Base-by-base conservation (phyloP, 2,797 vertebrate species). In the Spondyliosoma cantharus region DNA sequence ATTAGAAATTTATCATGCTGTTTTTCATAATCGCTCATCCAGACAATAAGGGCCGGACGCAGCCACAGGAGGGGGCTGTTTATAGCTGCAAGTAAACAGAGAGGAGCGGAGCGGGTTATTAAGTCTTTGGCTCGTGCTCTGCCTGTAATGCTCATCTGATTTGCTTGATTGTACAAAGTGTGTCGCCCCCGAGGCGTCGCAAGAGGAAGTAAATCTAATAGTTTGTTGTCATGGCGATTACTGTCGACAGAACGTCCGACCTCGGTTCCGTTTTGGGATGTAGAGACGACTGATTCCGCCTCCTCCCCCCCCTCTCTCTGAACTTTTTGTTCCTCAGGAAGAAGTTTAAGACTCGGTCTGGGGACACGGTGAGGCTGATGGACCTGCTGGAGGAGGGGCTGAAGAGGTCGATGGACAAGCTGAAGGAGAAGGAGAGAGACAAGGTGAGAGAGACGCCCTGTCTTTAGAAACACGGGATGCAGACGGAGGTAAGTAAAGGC, bases 341-440 rank as follows among this genome's bases (percentile, higher is more conserved):
- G 92, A 99, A 99, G 93, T 99, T 99, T 89, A 99, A 98, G 93
- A 99, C 98, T 1, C 96, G 98, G 12, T 98, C 97, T 0, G 98
- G 98, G 27, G 98, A 99, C 85, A 97, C 97, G 0, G 97, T 99
- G 74, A 93, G 98, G 56, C 95, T 99, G 53, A 95, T 96, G 76
- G 98, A 99, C 79, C 95, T 99, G 68, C 92, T 99, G 89, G 96
- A 97, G 2, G 98, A 99, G 82, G 98, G 98, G 0, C 93, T 99
- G 64, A 98, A 96, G 89, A 95, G 98, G 78, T 96, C 96, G n/a
- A 98, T 98, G 97, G 98, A 98, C 94, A 99, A 99, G 80, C 92
- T 99, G 86, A 96, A 96, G 57, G 98, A 99, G 71, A 99, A 99
- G 87, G 97, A 96, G 63, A 92, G 98, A 81, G 97, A 99, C 90